Base-by-base conservation (phyloP, 1,140 invertebrate genomes). In the Papilio xuthus region DNA sequence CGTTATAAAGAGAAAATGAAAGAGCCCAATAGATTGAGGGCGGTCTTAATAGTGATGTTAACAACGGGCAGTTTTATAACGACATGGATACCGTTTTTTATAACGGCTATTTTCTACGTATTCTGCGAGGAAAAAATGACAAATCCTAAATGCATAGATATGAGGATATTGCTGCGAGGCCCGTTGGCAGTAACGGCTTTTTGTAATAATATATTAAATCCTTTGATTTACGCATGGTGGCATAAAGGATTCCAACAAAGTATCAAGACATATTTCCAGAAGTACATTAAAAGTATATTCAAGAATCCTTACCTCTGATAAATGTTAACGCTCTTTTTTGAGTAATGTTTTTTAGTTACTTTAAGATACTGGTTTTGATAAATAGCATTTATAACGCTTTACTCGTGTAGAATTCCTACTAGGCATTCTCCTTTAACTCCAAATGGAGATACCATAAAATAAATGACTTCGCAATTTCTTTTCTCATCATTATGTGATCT, bases 141-240 rank as follows among this genome's bases (percentile, higher is more conserved):
- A 7, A 93, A 93, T 71, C 82, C 89, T 12, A 87, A 85, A 70
- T 95, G 95, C 84, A 84, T 94, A 72, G 81, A 89, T 4, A 81
- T 95, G 7, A 87, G 88, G 75, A 83, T 92, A 44, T 83, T 95
- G 44, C 86, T 96, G 0, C 91, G 92, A 1, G 94, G 94, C 81
- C 95, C 95, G 4, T 79, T 95, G 32, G 93, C 94, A 9, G 93
- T 94, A 26, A 86, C 96, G 37, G 95, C 95, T 18, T 96, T 96
- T 87, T 88, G 95, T 15, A 97, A 96, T 85, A 96, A 95, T 80
- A 90, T 96, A 20, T 88, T 97, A 32, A 97, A 97, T 90, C 96
- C 96, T 10, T 91, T 97, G 63, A 96, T 97, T 78, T 97, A 97
- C 85, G 96, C 96, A 2, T 95, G 96, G 94, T 96, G 96, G 94